Evolutionary conservation across 2,888 invertebrate species (phyloP).

Genomic region (Spodoptera exigua): DNA sequence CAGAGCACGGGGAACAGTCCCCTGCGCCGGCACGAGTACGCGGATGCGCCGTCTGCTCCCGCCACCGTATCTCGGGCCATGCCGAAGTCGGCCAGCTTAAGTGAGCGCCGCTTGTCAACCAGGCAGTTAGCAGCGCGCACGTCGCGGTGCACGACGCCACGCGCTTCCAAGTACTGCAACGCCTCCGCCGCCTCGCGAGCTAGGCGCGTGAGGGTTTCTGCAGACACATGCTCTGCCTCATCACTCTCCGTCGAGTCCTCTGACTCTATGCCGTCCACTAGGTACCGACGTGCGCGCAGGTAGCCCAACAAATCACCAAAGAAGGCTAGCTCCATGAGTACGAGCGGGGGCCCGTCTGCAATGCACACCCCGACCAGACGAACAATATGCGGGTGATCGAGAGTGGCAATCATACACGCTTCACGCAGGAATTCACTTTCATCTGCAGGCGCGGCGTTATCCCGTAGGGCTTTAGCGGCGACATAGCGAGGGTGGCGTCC

Average conservation of each 20-base stretch:
- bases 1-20: conserved; percentile 95
- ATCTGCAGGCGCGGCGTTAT: conserved; percentile 93
- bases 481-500: conserved; percentile 87
- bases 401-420: conserved; percentile 95
- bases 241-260: conserved; percentile 88
- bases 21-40: conserved; percentile 94
- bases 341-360: conserved; percentile 94
- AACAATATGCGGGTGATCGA: conserved; percentile 95
- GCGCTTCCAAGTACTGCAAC: conserved; percentile 90
- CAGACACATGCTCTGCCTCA: conserved; percentile 73
- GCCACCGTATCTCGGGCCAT: conserved; percentile 95
- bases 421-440: conserved; percentile 93
- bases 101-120: conserved; percentile 91
- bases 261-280: conserved; percentile 90
- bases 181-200: conserved; percentile 40
- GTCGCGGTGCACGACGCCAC: conserved; percentile 95
- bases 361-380: conserved; percentile 93
- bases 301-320: conserved; percentile 96
- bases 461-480: conserved; percentile 95
- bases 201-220: conserved; percentile 70
- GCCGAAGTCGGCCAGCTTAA: conserved; percentile 95
- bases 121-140: conserved; percentile 94
- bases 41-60: conserved; percentile 91
- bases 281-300: conserved; percentile 91
- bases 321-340: conserved; percentile 97